Conservation (phyloP, 2,113 vertebrate species). For the Passer domesticus region DNA sequence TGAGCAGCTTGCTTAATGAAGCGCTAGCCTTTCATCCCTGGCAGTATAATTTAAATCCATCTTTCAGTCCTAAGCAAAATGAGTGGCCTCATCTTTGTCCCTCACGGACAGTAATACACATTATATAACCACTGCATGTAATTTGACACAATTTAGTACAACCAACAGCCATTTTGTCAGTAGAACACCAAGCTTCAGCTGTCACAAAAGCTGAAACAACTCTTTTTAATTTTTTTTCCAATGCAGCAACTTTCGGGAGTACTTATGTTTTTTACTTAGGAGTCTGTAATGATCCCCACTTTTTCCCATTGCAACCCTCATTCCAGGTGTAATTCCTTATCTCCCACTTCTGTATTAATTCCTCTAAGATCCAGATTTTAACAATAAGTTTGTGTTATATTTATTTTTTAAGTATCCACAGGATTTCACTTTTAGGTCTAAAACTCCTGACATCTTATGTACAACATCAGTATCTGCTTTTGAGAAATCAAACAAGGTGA, state of each 20-base stretch:
- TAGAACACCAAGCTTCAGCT: neutral
- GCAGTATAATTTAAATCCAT: conserved; percentile 42
- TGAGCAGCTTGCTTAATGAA: conserved; percentile 56
- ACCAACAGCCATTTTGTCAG: neutral
- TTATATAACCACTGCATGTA: neutral
- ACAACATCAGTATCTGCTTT: neutral
- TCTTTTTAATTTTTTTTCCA: neutral
- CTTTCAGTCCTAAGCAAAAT: conserved; percentile 39
- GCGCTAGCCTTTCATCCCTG: conserved; percentile 9
- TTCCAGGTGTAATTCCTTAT: neutral
- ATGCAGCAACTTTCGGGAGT: neutral
- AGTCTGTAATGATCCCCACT: neutral
- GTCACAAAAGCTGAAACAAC: neutral
- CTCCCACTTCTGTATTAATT: neutral
- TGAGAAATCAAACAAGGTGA: neutral
- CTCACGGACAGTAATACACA: neutral
- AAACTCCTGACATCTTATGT: neutral
- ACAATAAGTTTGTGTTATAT: neutral
- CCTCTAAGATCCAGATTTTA: neutral
- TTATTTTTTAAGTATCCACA: neutral
- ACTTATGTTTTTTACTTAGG: neutral
- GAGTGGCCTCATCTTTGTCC: conserved; percentile 28
- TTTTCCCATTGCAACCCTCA: neutral
- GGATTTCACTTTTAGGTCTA: neutral
- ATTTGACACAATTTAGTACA: conserved; percentile 19